phyloP scores from a whole-genome alignment of 2,113 vertebrate species.

The Aythya baeri region DNA sequence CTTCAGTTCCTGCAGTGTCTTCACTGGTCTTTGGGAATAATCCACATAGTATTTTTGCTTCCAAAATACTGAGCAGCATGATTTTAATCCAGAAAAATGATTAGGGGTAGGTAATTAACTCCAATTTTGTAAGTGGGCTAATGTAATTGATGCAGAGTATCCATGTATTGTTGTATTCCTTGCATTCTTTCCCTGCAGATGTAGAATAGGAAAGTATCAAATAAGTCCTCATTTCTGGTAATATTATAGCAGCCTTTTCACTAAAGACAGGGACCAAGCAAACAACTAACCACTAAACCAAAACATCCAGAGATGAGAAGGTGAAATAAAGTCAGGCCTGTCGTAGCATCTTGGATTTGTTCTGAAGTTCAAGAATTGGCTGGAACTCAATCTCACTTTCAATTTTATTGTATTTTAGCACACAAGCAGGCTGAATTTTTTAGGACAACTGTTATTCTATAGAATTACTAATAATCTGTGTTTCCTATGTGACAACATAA shows the following conservation, averaged over 20 bases:
- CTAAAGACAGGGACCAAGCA: not conserved
- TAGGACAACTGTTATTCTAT: not conserved
- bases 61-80: not conserved
- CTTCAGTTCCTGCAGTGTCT: not conserved
- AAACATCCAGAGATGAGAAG: not conserved
- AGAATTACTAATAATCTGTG: not conserved
- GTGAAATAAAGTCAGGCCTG: not conserved
- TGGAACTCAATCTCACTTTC: not conserved
- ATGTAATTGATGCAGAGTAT: not conserved
- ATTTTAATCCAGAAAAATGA: not conserved
- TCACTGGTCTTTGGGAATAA: not conserved
- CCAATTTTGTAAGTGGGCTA: fast-evolving
- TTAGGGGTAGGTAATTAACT: not conserved
- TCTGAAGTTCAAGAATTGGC: not conserved
- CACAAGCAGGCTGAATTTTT: conserved; percentile 24
- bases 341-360: not conserved
- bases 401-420: not conserved
- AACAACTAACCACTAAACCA: not conserved
- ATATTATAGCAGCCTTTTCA: not conserved
- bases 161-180: not conserved
- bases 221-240: not conserved
- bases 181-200: not conserved
- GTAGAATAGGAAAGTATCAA: not conserved
- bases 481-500: conserved; percentile 3
- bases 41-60: not conserved